Conservation (phyloP, 2,888 invertebrate species). For the Drosophila austrosaltans region DNA sequence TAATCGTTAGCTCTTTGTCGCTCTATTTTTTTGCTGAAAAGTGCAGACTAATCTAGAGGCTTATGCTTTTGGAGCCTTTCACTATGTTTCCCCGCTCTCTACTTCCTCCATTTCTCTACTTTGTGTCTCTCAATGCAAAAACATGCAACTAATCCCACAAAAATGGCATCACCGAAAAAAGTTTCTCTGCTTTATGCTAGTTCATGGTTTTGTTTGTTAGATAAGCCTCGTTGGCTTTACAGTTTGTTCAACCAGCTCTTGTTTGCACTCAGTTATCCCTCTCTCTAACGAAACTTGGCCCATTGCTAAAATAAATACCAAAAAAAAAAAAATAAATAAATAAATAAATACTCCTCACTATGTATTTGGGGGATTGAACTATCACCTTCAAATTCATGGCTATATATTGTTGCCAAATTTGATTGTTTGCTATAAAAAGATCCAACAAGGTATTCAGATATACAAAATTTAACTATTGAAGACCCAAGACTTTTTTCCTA, state of each 20-base stretch:
- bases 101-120: not conserved
- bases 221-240: slow-evolving; percentile 4
- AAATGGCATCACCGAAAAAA: slow-evolving; percentile 1
- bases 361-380: too few relatives aligned
- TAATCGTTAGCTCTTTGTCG: not conserved
- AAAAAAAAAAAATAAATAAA: too few relatives aligned
- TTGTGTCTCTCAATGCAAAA: not conserved
- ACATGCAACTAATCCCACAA: slow-evolving; percentile 9
- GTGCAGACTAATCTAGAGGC: not conserved
- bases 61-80: not conserved
- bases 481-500: too few relatives aligned
- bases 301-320: too few relatives aligned
- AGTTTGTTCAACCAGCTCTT: slow-evolving; percentile 1
- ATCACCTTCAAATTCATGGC: too few relatives aligned
- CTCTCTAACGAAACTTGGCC: too few relatives aligned
- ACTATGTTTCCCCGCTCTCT: too few relatives aligned
- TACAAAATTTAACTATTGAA: too few relatives aligned
- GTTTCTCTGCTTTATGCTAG: slow-evolving; percentile 1
- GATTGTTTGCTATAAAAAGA: too few relatives aligned
- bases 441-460: too few relatives aligned
- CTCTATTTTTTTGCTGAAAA: not conserved
- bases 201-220: slow-evolving; percentile 9
- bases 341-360: too few relatives aligned
- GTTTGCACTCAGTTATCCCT: not conserved
- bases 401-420: too few relatives aligned